Base-by-base conservation (phyloP, 2,797 vertebrate species). In the Todus mexicanus region DNA sequence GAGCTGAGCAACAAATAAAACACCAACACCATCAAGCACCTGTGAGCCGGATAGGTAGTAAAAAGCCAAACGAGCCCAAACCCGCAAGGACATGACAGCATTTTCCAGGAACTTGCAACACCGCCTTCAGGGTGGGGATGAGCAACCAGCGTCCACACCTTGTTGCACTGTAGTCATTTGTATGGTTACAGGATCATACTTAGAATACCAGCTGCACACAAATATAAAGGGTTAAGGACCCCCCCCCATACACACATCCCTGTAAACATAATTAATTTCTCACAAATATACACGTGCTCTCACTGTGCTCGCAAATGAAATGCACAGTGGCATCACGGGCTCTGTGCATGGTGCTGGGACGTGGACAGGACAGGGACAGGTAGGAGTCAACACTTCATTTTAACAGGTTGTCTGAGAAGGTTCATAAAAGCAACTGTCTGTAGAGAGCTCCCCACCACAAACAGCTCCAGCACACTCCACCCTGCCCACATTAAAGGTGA, bases 71-170 rank as follows among this genome's bases (percentile, higher is more conserved):
- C 76, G 7, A 86, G 95, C 70, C 61, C 80, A 75, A 92, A 92
- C 96, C 53, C 15, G 86, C 90, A 75, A 84, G 59, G 63, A 70
- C 72, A 57, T 87, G 94, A 92, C 57, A 1, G 87, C 89, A 94
- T 89, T 93, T 96, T 91, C 87, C 89, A 90, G 88, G 76, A 92
- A 85, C 94, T 96, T 96, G 84, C 76, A 6, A 92, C 95, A 96
- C 54, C 43, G 0, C 83, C 84, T 92, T 54, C 83, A 66, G 91
- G 95, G 95, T 89, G 90, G 87, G 76, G 92, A 91, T 90, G 93
- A 92, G 76, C 88, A 95, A 60, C 72, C 51, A 26, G 26, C 51
- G 78, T 73, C 73, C 92, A 92, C 91, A 85, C 93, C 95, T 95
- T 79, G 59, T 33, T 93, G 88, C 29, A 10, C 2, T 64, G 77